Base-by-base conservation (phyloP, 2,797 vertebrate genomes). In the Helicolenus hilgendorfi region DNA sequence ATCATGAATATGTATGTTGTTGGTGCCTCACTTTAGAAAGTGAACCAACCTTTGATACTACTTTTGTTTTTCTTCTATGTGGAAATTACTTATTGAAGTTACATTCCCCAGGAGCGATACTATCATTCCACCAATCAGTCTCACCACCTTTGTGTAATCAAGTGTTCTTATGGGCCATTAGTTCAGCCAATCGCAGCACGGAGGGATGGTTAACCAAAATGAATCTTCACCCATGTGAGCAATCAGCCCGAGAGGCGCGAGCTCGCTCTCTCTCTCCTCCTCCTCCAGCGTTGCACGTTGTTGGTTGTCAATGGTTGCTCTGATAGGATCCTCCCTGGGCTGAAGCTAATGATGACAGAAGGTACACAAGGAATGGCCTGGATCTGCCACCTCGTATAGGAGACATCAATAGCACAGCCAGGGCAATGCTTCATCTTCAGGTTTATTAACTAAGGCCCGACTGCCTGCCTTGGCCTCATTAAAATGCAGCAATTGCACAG, bases 341-440 rank as follows among this genome's bases (percentile, higher is more conserved):
- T 83, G 73, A 67, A 74, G 87, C 87, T 95, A 95, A 96, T 88
- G 91, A 96, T 94, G 92, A 94, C 89, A 92, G 84, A 94, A 84
- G 89, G 90, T 92, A 89, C 85, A 90, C 84, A 79, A 38, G 65
- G 89, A 94, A 80, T 92, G 95, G 76, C 93, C 95, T 96, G 89
- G 93, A 97, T 97, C 85, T 96, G 93, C 93, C 96, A 93, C 85
- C 87, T 88, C 89, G 74, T 76, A 90, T 92, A 89, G 89, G 69
- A 86, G 87, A 81, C 77, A 22, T 93, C 91, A 88, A 89, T 90
- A 93, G 67, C 68, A 59, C 77, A 83, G 85, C 78, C 73, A 45
- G 84, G 79, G 41, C 84, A 71, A 89, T 92, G 84, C 90, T 93
- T 95, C 92, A 94, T 94, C 91, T 93, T 73, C 64, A 88, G 76